Base-by-base conservation (phyloP, 2,113 vertebrate genomes). In the Hyperoodon ampullatus region DNA sequence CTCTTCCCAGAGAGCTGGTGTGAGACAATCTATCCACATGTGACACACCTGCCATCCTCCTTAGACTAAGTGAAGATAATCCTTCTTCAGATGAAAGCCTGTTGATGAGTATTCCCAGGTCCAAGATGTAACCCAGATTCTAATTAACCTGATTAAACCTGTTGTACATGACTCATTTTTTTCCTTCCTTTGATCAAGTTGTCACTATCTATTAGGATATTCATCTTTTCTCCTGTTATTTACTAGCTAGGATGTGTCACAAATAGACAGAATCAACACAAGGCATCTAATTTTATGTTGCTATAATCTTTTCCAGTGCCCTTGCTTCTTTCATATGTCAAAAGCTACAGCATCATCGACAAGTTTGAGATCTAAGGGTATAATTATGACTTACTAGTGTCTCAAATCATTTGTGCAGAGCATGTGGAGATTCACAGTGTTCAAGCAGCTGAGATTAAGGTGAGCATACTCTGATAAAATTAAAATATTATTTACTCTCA, bases 121-220 rank as follows among this genome's bases (percentile, higher is more conserved):
- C 39, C 70, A 68, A 85, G 88, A 74, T 28, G 65, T 61, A 94
- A 33, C 53, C 6, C 3, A 72, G 18, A 92, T 68, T 96, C 35
- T 96, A 93, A 96, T 71, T 93, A 44, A 65, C 8, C 91, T 85
- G 21, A 94, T 86, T 70, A 94, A 14, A n/a, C 0, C 71, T 92
- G 39, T 74, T 63, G 23, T 92, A 72, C 61, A 24, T 23, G 72
- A 82, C 63, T 96, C 30, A 33, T 33, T 74, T 77, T 65, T 68
- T 65, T 85, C 63, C 75, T 88, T 68, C 42, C 42, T 96, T 93
- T 53, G 81, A 92, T 63, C 47, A 0, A 93, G 47, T 88, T 11
- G 92, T 97, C n/a, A 95, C 33, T 84, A 90, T 21, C 3, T 91
- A 58, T 96, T 96, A 97, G 77, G 90, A 92, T 91, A 53, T 1